Conservation (phyloP, 2,888 invertebrate species). For the Microplitis manilae region DNA sequence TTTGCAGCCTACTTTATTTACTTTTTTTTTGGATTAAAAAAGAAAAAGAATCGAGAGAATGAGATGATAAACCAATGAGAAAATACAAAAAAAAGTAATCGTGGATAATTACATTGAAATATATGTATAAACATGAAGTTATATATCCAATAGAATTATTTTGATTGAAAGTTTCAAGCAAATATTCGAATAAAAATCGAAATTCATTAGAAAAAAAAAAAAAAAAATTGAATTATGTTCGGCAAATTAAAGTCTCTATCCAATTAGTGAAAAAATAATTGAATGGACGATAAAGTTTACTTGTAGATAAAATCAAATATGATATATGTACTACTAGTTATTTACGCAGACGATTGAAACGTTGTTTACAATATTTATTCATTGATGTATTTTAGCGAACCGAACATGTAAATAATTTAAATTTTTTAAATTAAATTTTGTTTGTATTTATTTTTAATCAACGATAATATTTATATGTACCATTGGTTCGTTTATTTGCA, state of each 20-base stretch:
- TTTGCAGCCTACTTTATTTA: background rate
- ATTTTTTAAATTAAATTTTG: background rate
- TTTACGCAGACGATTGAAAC: too few species aligned
- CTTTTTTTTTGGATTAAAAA: background rate
- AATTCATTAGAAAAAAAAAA: background rate
- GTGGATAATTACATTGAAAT: too few species aligned
- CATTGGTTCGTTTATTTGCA: slow-evolving; percentile 4
- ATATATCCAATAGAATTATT: too few species aligned
- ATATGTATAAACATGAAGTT: too few species aligned
- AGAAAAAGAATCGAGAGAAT: too few species aligned
- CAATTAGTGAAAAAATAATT: background rate
- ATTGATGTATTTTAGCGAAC: background rate
- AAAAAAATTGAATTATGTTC: background rate
- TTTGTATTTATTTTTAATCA: slow-evolving; percentile 10
- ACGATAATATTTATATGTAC: background rate
- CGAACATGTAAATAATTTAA: background rate
- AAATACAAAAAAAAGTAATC: too few species aligned
- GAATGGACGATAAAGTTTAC: background rate
- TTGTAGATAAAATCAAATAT: too few species aligned
- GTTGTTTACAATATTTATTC: background rate
- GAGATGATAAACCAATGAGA: too few species aligned
- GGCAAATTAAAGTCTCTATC: background rate
- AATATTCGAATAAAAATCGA: too few species aligned
- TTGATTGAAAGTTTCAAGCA: too few species aligned
- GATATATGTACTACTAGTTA: too few species aligned